Percentiles rank a stretch among this genome's conserved stretches.
These are phyloP conservation scores for Drosophila algonquin DNA, from an alignment of 2,888 invertebrate genomes.

Conservation along the genomic window DNA sequence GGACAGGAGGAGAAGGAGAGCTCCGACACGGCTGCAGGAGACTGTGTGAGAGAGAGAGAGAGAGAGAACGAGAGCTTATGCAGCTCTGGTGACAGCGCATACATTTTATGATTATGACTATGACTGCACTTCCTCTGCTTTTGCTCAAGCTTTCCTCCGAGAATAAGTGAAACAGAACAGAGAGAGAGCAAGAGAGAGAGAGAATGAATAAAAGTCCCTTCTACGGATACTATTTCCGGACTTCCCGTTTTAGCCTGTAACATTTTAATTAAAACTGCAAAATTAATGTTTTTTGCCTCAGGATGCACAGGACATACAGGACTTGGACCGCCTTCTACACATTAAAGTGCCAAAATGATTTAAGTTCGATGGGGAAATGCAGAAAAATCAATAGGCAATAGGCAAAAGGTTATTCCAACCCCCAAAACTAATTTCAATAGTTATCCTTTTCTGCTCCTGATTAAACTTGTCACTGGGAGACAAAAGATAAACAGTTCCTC, in stretches of 20 bases:
- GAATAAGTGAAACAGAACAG: conserved; percentile 17
- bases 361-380: conserved; percentile 35
- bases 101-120: conserved; percentile 78
- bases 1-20: neutral
- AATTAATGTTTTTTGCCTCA: conserved; percentile 66
- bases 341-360: conserved; percentile 78
- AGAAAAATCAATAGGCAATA: conserved; percentile 61
- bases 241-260: conserved; percentile 36
- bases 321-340: conserved; percentile 4
- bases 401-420: conserved; percentile 31
- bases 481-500: conserved; percentile 74
- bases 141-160: conserved; percentile 29
- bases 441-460: conserved; percentile 73
- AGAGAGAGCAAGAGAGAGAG: conserved; percentile 17
- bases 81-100: conserved; percentile 65
- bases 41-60: neutral
- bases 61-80: conserved; percentile 2
- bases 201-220: conserved; percentile 16
- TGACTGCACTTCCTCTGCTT: conserved; percentile 34
- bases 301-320: conserved; percentile 5
- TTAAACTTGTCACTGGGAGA: conserved; percentile 76
- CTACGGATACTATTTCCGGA: conserved; percentile 18
- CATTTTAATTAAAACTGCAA: conserved; percentile 79
- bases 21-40: neutral
- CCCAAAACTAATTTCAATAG: conserved; percentile 73